Percentiles rank a stretch among this genome's conserved stretches.
These are phyloP conservation scores for Megaptera novaeangliae DNA, from an alignment of 2,113 vertebrate species.

Conservation along the genomic window DNA sequence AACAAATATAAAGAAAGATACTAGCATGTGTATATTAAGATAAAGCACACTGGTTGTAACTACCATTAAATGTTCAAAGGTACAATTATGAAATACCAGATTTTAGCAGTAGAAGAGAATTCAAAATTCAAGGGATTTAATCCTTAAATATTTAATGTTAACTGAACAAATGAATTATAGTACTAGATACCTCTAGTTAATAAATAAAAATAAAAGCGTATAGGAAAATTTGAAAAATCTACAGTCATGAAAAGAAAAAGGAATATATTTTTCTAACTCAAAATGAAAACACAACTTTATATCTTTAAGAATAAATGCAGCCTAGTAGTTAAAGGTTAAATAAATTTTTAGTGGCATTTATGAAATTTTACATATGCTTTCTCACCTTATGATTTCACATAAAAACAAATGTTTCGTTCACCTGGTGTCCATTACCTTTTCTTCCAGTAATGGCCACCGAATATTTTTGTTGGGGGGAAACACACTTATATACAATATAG, in stretches of 20 bases:
- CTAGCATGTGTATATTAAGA: conserved; percentile 21
- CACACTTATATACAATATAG: background rate
- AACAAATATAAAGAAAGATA: background rate
- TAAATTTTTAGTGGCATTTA: background rate
- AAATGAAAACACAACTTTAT: background rate
- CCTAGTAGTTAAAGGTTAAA: background rate
- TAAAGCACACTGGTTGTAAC: conserved; percentile 31
- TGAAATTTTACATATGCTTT: background rate
- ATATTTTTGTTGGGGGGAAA: background rate
- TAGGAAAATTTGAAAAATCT: background rate
- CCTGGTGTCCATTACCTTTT: background rate
- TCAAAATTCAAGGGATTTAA: background rate
- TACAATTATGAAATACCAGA: background rate
- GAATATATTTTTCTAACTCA: background rate
- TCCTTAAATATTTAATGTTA: background rate
- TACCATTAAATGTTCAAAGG: background rate
- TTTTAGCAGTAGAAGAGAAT: background rate
- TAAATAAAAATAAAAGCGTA: background rate
- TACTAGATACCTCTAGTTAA: background rate
- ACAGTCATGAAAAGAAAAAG: background rate
- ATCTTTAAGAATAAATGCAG: background rate
- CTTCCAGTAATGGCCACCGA: background rate
- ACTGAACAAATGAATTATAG: background rate
- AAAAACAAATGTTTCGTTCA: background rate
- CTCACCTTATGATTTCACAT: background rate